Base-by-base conservation (phyloP, 2,113 vertebrate genomes). In the Plecotus auritus region DNA sequence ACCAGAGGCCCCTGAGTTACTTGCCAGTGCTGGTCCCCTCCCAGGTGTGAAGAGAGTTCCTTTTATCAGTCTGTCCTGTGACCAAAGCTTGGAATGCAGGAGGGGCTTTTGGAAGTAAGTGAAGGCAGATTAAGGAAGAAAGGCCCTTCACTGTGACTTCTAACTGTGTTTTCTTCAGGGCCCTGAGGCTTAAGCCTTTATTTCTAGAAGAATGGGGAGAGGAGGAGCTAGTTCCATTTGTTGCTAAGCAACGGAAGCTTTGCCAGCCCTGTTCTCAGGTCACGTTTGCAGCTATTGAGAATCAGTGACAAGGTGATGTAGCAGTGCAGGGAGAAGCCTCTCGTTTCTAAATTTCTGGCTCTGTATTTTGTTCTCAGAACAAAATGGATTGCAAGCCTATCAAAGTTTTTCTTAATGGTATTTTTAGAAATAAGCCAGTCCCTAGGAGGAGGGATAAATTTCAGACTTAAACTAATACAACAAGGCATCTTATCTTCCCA, bases 221-320 rank as follows among this genome's bases (percentile, higher is more conserved):
- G 97, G 95, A 97, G 96, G 96, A 97, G 96, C 94, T 80, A 80
- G 90, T 83, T 61, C 95, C 94, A 95, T 97, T 96, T 97, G 97
- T 97, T 97, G 97, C 96, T 96, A 97, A 95, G 96, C 96, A 88
- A 97, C 97, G 28, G 88, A 95, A 91, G 95, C 95, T 95, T 97
- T 66, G 28, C 83, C 54, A 64, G 70, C 88, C 42, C 18, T 47
- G 23, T 91, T 94, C 94, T 76, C 94, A 73, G 95, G 96, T 97
- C 96, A 92, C 42, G 12, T 97, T 94, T 92, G 85, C 96, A 74
- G 96, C 91, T 92, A 64, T 69, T 84, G 92, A 97, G 95, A 96
- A 80, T 90, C 96, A 86, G 96, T 80, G 88, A 96, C 96, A 92
- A 97, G 96, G 97, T 97, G 94, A 59, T 96, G 82, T 86, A 51